phyloP scores from a whole-genome alignment of 2,797 vertebrate species.

The Neosalanx taihuensis region DNA sequence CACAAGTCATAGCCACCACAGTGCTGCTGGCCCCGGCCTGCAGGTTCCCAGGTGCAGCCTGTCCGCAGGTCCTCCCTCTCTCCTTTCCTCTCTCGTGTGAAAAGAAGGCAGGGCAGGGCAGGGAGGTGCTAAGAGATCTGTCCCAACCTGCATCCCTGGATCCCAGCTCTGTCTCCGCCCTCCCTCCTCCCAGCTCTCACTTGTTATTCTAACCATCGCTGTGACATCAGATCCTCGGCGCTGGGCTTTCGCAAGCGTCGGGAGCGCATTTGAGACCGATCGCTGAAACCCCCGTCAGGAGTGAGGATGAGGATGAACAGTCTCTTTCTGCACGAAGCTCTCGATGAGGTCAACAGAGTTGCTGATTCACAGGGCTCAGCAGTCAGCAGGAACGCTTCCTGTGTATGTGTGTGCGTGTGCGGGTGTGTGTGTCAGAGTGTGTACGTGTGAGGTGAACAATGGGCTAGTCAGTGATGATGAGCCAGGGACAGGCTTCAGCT shows the following conservation, averaged over 20 bases:
- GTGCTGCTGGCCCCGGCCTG: constrained; percentile 25
- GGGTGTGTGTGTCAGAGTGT: constrained; percentile 15
- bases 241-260: constrained; percentile 63
- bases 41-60: constrained; percentile 47
- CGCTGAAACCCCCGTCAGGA: constrained; percentile 38
- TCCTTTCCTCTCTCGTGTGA: constrained; percentile 14
- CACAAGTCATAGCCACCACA: no score
- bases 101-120: constrained; percentile 64
- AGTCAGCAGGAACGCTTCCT: constrained; percentile 13
- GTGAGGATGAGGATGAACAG: constrained; percentile 33
- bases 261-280: constrained; percentile 53
- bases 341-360: constrained; percentile 28
- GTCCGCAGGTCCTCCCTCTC: constrained; percentile 29
- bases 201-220: constrained; percentile 67
- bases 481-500: constrained; percentile 27
- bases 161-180: constrained; percentile 55
- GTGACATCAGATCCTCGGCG: constrained; percentile 72
- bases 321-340: constrained; percentile 31
- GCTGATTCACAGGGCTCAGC: constrained; percentile 28
- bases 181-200: constrained; percentile 67
- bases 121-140: constrained; percentile 70
- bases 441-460: constrained; percentile 27
- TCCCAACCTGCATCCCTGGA: constrained; percentile 73
- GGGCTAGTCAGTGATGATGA: constrained; percentile 34
- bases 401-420: constrained; percentile 18